These are phyloP conservation scores for Parambassis ranga DNA, from an alignment of 2,797 vertebrate genomes.

Conservation along the genomic window DNA sequence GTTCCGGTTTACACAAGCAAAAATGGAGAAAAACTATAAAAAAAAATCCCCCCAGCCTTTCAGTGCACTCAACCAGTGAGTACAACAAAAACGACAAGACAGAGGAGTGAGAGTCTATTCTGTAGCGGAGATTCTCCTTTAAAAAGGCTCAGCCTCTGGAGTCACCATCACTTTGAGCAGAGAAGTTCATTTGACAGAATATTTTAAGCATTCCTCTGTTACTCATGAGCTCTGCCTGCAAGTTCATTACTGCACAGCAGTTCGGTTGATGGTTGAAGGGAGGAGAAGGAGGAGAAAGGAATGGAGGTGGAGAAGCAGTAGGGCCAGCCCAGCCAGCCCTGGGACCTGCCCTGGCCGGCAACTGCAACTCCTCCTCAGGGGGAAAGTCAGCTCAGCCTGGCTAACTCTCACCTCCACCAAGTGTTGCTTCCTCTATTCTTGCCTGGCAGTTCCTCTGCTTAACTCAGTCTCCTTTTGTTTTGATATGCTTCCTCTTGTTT, in stretches of 20 bases:
- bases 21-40: constrained; percentile 11
- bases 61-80: constrained; percentile 80
- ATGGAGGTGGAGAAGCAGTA: constrained; percentile 80
- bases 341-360: constrained; percentile 79
- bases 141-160: constrained; percentile 55
- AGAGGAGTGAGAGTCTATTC: constrained; percentile 12
- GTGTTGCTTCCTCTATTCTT: constrained; percentile 17
- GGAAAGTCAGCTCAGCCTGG: constrained; percentile 76
- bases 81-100: constrained; percentile 33
- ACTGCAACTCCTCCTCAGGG: constrained; percentile 78
- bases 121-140: constrained; percentile 37
- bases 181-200: constrained; percentile 50
- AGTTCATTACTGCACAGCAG: constrained; percentile 83
- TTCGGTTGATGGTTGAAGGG: constrained; percentile 47
- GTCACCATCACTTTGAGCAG: constrained; percentile 39
- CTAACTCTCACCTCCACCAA: constrained; percentile 47
- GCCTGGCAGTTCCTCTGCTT: constrained; percentile 18
- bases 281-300: constrained; percentile 67
- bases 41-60: constrained; percentile 36
- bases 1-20: constrained; percentile 65
- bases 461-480: constrained; percentile 13
- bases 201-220: constrained; percentile 60
- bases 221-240: constrained; percentile 64
- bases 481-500: constrained; percentile 19
- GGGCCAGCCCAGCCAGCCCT: constrained; percentile 80